Evolutionary conservation across 2,888 invertebrate genomes (phyloP).

Genomic region (Stenichneumon culpator): DNA sequence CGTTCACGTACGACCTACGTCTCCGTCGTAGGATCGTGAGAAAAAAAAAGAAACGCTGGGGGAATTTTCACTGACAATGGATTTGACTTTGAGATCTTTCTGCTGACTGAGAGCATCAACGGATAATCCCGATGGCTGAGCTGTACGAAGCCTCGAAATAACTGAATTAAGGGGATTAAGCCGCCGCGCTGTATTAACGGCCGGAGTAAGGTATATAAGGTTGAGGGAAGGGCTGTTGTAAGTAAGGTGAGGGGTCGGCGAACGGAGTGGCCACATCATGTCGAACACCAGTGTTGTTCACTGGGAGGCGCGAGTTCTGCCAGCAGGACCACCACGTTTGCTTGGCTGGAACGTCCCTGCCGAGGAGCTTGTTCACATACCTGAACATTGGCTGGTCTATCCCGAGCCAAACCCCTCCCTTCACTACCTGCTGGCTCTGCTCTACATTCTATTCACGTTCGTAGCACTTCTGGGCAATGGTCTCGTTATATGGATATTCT

Average conservation of each 20-base stretch:
- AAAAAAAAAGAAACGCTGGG: conserved; percentile 5
- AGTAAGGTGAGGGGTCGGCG: conserved; percentile 80
- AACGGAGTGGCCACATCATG: conserved; percentile 78
- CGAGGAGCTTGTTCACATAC: conserved; percentile 91
- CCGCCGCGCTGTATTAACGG: conserved; percentile 55
- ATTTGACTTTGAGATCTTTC: conserved; percentile 79
- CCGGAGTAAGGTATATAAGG: conserved; percentile 68
- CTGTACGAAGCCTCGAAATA: conserved; percentile 79
- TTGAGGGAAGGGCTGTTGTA: conserved; percentile 37
- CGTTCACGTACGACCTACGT: background rate
- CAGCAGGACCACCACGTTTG: conserved; percentile 85
- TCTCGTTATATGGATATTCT: conserved; percentile 94
- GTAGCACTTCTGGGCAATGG: conserved; percentile 93
- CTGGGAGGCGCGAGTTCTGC: conserved; percentile 82
- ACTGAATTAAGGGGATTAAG: conserved; percentile 68
- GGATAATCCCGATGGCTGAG: conserved; percentile 79
- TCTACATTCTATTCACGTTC: conserved; percentile 92
- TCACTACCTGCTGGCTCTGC: conserved; percentile 92
- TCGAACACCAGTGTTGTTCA: conserved; percentile 79
- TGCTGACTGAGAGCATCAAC: conserved; percentile 78
- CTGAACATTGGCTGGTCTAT: conserved; percentile 91
- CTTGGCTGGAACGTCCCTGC: conserved; percentile 92
- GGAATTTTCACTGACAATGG: conserved; percentile 70
- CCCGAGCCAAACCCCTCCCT: conserved; percentile 93
- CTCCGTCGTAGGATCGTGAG: background rate